Evolutionary conservation across 2,888 invertebrate species (phyloP).

Genomic region (Drosophila anomelani): DNA sequence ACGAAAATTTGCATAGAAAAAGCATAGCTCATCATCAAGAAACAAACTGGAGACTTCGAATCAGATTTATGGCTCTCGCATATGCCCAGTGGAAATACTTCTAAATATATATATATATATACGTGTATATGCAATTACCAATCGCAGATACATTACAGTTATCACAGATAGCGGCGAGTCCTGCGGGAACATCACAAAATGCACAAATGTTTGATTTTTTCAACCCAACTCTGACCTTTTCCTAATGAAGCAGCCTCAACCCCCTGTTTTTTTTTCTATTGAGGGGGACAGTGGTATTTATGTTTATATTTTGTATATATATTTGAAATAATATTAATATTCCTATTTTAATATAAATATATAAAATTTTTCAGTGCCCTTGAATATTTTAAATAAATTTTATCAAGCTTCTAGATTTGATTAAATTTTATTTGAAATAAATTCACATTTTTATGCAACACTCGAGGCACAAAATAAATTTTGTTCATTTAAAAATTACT

Average conservation of each 20-base stretch:
- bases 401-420: too few relatives aligned
- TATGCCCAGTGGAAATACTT: conserved; percentile 60
- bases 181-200: conserved; percentile 72
- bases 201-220: conserved; percentile 75
- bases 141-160: conserved; percentile 46
- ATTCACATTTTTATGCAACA: too few relatives aligned
- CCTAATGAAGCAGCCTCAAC: conserved; percentile 48
- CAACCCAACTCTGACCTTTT: conserved; percentile 63
- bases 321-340: too few relatives aligned
- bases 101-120: background rate
- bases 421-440: too few relatives aligned
- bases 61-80: conserved; percentile 69
- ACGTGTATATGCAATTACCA: conserved; percentile 57
- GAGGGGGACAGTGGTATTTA: conserved; percentile 14
- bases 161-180: conserved; percentile 46
- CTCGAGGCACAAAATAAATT: too few relatives aligned
- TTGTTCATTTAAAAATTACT: too few relatives aligned
- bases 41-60: conserved; percentile 59
- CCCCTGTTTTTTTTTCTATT: background rate
- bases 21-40: conserved; percentile 76
- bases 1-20: conserved; percentile 69
- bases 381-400: too few relatives aligned
- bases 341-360: too few relatives aligned
- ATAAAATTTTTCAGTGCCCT: too few relatives aligned
- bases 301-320: background rate